phyloP scores from a whole-genome alignment of 2,797 vertebrate genomes.

The Hemibagrus guttatus region DNA sequence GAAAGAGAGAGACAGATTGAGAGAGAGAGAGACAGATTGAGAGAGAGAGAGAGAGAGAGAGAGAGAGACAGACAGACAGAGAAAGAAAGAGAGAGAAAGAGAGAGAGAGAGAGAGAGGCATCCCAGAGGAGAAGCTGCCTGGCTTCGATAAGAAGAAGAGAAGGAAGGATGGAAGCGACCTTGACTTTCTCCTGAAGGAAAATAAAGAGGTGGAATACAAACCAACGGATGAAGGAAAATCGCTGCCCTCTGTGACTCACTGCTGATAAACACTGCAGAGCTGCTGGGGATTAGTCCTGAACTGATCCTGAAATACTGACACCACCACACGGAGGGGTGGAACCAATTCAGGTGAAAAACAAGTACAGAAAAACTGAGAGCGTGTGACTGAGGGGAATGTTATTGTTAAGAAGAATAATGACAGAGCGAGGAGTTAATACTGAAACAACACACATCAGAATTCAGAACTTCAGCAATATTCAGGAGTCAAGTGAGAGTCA shows the following conservation, averaged over 20 bases:
- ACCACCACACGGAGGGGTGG: neutral
- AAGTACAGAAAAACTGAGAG: neutral
- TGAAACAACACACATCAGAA: neutral
- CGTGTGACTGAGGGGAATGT: no score
- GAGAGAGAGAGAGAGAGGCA: conserved; percentile 4
- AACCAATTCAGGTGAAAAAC: neutral
- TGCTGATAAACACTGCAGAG: neutral
- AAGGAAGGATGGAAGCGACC: conserved; percentile 32
- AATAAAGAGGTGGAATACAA: conserved; percentile 63
- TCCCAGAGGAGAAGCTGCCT: conserved; percentile 62
- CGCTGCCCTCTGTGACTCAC: neutral
- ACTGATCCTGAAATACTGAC: neutral
- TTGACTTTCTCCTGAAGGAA: conserved; percentile 66
- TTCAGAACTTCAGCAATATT: neutral
- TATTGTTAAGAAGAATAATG: no score
- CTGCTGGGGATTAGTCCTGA: neutral
- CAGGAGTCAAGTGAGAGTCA: neutral
- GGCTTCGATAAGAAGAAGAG: conserved; percentile 69
- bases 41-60: neutral
- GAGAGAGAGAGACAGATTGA: neutral
- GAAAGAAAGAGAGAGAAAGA: neutral
- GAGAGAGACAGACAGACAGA: neutral
- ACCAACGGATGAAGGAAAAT: conserved; percentile 3
- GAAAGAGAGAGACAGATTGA: neutral
- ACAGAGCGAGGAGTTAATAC: neutral